Conservation (phyloP, 30 jellyfish, hydroid and myxozoan species). For the Hydra vulgaris region DNA sequence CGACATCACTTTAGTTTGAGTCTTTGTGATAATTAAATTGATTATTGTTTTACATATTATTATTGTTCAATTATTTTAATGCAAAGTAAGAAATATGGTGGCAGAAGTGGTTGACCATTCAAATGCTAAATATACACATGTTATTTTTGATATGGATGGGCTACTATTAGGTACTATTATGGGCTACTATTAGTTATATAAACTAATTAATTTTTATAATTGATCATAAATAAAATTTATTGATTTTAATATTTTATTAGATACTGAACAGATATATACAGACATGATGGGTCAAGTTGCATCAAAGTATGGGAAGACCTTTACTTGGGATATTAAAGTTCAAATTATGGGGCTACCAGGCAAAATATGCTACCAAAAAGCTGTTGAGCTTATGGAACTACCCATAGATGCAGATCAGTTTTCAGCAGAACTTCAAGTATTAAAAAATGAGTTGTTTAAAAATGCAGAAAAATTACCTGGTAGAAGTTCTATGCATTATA, state of each 20-base stretch:
- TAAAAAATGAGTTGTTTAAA: slow-evolving; percentile 59
- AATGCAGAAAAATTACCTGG: slow-evolving; percentile 73
- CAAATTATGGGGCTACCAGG: slow-evolving; percentile 91
- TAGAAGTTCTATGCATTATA: too few species aligned
- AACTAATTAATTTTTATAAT: not conserved
- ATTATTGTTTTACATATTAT: too few species aligned
- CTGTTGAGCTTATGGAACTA: slow-evolving; percentile 58
- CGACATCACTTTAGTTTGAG: too few species aligned
- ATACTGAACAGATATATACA: slow-evolving; percentile 81
- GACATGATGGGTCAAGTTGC: slow-evolving; percentile 57
- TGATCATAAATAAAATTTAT: too few species aligned
- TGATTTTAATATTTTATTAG: too few species aligned
- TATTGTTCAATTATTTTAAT: too few species aligned
- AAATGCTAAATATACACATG: slow-evolving; percentile 42
- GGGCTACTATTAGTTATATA: too few species aligned
- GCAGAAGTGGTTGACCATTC: not conserved
- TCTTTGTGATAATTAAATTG: too few species aligned
- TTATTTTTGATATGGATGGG: slow-evolving; percentile 93
- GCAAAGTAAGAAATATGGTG: not conserved
- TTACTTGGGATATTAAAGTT: slow-evolving; percentile 78
- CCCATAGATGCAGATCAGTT: slow-evolving; percentile 82
- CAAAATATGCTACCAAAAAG: slow-evolving; percentile 40
- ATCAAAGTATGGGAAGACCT: slow-evolving; percentile 38
- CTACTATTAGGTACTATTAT: slow-evolving; percentile 68
- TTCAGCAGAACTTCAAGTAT: slow-evolving; percentile 37